phyloP scores from a whole-genome alignment of 2,113 vertebrate species.

The Nothobranchius furzeri region DNA sequence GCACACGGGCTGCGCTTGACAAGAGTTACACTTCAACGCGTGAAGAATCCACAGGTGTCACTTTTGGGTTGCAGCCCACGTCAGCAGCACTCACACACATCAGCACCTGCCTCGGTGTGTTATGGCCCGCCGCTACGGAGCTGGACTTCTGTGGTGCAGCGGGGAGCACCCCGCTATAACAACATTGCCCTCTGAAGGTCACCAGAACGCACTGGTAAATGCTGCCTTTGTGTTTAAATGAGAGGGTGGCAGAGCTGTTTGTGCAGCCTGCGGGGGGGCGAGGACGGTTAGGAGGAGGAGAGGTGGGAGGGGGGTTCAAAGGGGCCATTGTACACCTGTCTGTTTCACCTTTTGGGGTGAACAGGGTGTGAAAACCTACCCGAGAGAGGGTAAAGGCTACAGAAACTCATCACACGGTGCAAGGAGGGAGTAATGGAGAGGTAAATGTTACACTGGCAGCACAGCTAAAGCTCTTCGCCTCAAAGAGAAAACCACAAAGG shows the following conservation, averaged over 20 bases:
- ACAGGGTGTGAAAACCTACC: slow-evolving; percentile 61
- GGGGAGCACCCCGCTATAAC: slow-evolving; percentile 51
- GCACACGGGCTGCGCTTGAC: slow-evolving; percentile 5
- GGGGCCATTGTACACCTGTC: slow-evolving; percentile 52
- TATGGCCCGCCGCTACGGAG: slow-evolving; percentile 30
- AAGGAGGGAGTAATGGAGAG: neutral
- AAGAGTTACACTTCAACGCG: slow-evolving; percentile 15
- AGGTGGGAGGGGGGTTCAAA: slow-evolving; percentile 28
- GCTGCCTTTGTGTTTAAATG: slow-evolving; percentile 66
- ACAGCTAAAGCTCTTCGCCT: too few species aligned
- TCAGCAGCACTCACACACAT: slow-evolving; percentile 21
- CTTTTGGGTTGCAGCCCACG: neutral
- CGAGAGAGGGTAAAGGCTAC: slow-evolving; percentile 12
- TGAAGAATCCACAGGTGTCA: slow-evolving; percentile 14
- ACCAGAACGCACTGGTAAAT: slow-evolving; percentile 75
- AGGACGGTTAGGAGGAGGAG: neutral
- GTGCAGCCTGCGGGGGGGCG: slow-evolving; percentile 30
- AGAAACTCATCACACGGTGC: neutral
- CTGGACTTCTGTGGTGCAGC: slow-evolving; percentile 33
- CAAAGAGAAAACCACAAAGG: neutral
- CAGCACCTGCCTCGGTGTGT: slow-evolving; percentile 38
- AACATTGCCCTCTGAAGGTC: slow-evolving; percentile 77
- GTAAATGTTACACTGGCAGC: slow-evolving; percentile 1
- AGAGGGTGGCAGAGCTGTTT: slow-evolving; percentile 52
- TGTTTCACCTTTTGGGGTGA: slow-evolving; percentile 65